phyloP scores from a whole-genome alignment of 1,140 invertebrate genomes.

The Eulimnadia texana region DNA sequence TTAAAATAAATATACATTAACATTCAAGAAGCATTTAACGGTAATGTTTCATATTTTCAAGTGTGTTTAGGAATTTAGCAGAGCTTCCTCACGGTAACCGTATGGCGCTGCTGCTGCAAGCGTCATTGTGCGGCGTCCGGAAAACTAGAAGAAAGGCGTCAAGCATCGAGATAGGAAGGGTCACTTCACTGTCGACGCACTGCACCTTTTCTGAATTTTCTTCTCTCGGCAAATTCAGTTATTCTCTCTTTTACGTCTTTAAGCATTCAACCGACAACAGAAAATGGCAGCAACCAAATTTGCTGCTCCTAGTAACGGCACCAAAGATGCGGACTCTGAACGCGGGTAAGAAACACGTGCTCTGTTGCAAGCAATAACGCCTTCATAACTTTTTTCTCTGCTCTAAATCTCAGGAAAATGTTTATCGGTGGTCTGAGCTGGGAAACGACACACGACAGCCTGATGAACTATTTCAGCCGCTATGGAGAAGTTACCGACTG shows the following conservation, averaged over 20 bases:
- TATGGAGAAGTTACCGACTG: conserved; percentile 96
- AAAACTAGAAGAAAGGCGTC: too few species aligned
- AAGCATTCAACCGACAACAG: too few species aligned
- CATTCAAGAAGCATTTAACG: too few species aligned
- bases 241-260: too few species aligned
- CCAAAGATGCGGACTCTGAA: not conserved
- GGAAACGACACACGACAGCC: conserved; percentile 88
- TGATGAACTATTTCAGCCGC: conserved; percentile 81
- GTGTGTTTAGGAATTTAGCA: not conserved
- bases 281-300: not conserved
- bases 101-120: not conserved
- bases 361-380: not conserved
- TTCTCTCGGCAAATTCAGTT: too few species aligned
- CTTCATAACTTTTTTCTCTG: not conserved
- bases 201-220: too few species aligned
- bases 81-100: not conserved
- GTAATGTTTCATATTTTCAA: not conserved
- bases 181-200: not conserved
- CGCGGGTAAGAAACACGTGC: not conserved
- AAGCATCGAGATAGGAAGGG: not conserved
- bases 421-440: conserved; percentile 93
- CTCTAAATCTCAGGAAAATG: conserved; percentile 58
- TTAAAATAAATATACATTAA: too few species aligned
- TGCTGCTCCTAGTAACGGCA: not conserved
- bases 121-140: not conserved